phyloP scores from a whole-genome alignment of 2,113 vertebrate genomes.

The Zapus hudsonius region DNA sequence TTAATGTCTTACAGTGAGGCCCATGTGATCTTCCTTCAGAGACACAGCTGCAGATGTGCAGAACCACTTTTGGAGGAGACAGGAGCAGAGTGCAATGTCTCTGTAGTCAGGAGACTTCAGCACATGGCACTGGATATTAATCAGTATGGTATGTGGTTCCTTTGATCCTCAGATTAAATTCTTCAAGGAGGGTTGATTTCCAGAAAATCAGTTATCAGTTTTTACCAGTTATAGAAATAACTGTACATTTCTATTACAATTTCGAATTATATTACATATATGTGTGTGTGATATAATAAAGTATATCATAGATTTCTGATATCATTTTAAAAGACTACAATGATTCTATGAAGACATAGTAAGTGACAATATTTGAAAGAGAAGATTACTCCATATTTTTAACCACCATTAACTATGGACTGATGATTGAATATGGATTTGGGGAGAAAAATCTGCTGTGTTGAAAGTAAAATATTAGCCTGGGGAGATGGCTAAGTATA shows the following conservation, averaged over 20 bases:
- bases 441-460: background rate
- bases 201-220: background rate
- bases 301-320: background rate
- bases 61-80: background rate
- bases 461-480: background rate
- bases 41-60: background rate
- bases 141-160: background rate
- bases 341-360: background rate
- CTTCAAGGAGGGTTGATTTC: background rate
- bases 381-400: background rate
- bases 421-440: background rate
- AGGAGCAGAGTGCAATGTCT: fast-evolving
- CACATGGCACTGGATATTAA: fast-evolving
- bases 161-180: background rate
- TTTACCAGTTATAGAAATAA: background rate
- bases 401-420: background rate
- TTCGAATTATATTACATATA: background rate
- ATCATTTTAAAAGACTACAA: background rate
- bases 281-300: no score
- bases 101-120: background rate
- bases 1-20: background rate
- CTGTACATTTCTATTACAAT: background rate
- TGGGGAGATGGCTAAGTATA: no score
- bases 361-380: background rate
- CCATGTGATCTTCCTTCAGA: background rate